Evolutionary conservation across 2,797 vertebrate species (phyloP).

Genomic region (Sebastes jordani): DNA sequence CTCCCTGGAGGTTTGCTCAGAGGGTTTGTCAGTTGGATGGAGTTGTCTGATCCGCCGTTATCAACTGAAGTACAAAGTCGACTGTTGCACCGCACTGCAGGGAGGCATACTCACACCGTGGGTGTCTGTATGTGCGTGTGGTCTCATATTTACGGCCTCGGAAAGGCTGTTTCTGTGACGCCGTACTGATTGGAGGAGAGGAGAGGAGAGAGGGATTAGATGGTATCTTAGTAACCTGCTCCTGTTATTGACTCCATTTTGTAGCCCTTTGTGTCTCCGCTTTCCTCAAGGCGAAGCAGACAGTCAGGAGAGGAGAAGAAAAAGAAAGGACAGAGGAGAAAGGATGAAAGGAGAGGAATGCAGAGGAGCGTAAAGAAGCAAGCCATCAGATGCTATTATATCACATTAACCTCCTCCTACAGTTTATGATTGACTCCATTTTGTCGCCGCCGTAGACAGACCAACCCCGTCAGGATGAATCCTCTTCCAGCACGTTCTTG

Average conservation of each 20-base stretch:
- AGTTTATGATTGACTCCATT: slow-evolving; percentile 15
- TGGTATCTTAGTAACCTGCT: slow-evolving; percentile 52
- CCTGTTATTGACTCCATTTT: slow-evolving; percentile 53
- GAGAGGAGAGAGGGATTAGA: slow-evolving; percentile 7
- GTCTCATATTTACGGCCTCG: slow-evolving; percentile 6
- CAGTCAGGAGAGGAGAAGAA: neutral
- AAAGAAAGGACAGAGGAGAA: neutral
- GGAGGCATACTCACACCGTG: slow-evolving; percentile 1
- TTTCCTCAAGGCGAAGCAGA: neutral
- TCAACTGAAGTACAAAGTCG: slow-evolving; percentile 19
- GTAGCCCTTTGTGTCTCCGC: slow-evolving; percentile 1
- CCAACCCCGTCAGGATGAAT: neutral
- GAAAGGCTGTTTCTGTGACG: neutral
- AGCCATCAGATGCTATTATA: neutral
- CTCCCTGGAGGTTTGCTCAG: slow-evolving; percentile 10
- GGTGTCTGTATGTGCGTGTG: neutral
- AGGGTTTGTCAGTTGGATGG: slow-evolving; percentile 12
- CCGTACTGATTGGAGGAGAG: neutral
- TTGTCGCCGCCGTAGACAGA: neutral
- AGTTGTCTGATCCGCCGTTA: slow-evolving; percentile 37
- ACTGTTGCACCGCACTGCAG: slow-evolving; percentile 8
- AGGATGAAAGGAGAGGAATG: neutral
- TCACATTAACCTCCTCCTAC: neutral
- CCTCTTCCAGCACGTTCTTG: neutral
- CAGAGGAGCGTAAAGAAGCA: neutral